Evolutionary conservation across 35 echinoderm and acorn worm genomes (phyloP), one percentile per base, ranked within the genome.

Genomic region (Acanthaster planci): DNA sequence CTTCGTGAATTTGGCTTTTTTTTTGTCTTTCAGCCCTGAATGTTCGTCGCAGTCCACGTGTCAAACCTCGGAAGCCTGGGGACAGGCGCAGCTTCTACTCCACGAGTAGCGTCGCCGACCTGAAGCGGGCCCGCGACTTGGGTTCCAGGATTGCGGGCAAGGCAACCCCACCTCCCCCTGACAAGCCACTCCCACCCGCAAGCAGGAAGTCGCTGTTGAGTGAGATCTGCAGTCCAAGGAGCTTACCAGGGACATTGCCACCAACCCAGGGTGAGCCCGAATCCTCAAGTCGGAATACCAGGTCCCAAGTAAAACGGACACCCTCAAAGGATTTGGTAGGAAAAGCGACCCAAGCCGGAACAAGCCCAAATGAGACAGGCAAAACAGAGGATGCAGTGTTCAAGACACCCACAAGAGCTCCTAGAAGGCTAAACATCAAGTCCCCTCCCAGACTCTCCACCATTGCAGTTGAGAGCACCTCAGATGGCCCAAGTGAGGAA

Each of bases 41-140:
- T 27, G 26, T 55, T 0, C 47, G 84, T 14, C 42, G 75, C 3
- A 86, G 84, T 57, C 84, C 84, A 51, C 84, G 84, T 5, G 47
- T 78, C 44, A 68, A 39, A 34, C 44, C 44, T 17, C 35, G 52
- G 18, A 50, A 77, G 7, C 84, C 67, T 1, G 64, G 64, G 21
- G 26, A 72, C 34, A 39, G 84, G n/a, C 84, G 67, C 15, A 77
- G 67, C 40, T 86, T 86, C 84, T 86, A 86, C 67, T 83, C 80
- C 6, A 76, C 52, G 67, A 86, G 76, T 39, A 72, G 64, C 64
- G 14, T 34, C 0, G 27, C 75, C 17, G 84, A 86, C 3, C 50
- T 86, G 42, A 68, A 86, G 19, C 84, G 42, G 10, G 84, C 84
- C 7, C 75, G 76, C 31, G 67, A 77, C 64, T 50, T 86, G 38